Percentiles rank a stretch among this genome's conserved stretches.
Conservation (phyloP, 2,797 vertebrate species). For the Phrynocephalus forsythii region DNA sequence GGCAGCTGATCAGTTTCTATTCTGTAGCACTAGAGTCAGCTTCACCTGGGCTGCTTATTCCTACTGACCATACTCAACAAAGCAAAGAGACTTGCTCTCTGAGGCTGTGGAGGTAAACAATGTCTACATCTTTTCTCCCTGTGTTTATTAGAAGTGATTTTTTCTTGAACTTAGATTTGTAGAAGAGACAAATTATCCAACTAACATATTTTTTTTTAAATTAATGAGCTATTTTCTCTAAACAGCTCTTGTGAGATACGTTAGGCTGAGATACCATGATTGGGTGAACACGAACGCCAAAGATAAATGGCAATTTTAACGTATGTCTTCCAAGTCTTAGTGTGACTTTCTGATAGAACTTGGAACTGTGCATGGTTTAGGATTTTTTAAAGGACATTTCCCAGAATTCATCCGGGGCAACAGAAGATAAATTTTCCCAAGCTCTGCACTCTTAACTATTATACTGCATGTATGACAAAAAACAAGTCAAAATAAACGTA, state of each 20-base stretch:
- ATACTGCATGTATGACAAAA: no score
- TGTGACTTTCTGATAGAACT: no score
- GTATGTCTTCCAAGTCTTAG: no score
- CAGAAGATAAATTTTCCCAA: no score
- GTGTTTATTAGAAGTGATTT: neutral
- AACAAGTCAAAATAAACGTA: no score
- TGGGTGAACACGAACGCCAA: neutral
- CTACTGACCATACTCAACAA: neutral
- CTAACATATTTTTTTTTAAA: neutral
- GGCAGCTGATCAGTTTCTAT: neutral
- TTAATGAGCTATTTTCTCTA: neutral
- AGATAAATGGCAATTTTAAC: no score
- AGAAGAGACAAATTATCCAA: neutral
- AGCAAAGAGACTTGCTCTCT: neutral
- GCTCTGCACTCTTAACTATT: no score
- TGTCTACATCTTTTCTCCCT: neutral
- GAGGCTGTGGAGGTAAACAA: neutral
- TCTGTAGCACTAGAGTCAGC: neutral
- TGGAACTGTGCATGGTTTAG: no score
- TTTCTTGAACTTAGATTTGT: neutral
- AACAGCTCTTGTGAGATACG: neutral
- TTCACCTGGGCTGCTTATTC: neutral
- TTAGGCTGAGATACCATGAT: neutral
- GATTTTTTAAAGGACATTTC: no score
- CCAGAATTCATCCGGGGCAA: no score